Conservation (phyloP, 2,888 invertebrate species). For the Volucella inflata region DNA sequence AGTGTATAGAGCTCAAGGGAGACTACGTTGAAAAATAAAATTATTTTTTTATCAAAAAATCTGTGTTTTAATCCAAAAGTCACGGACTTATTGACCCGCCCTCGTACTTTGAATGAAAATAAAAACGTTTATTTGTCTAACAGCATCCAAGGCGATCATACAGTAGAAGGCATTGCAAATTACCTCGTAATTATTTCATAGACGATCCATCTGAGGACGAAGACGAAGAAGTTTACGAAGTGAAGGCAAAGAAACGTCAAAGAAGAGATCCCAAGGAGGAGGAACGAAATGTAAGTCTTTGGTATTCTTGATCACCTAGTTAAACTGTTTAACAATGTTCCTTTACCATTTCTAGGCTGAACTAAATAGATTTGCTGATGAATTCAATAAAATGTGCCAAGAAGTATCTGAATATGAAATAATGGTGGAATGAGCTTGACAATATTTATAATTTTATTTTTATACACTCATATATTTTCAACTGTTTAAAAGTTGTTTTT, state of each 20-base stretch:
- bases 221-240: constrained; percentile 76
- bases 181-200: constrained; percentile 77
- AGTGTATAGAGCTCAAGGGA: too few relatives aligned
- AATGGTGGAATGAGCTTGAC: constrained; percentile 78
- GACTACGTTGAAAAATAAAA: too few relatives aligned
- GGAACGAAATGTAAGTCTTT: constrained; percentile 1
- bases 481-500: constrained; percentile 10
- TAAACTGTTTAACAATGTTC: background rate
- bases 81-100: too few relatives aligned
- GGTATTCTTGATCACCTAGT: background rate
- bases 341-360: constrained; percentile 67
- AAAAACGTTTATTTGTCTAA: too few relatives aligned
- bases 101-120: too few relatives aligned
- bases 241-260: constrained; percentile 68
- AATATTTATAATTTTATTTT: too few relatives aligned
- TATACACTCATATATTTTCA: background rate
- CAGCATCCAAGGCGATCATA: too few relatives aligned
- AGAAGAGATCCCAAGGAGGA: constrained; percentile 14
- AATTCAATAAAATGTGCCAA: constrained; percentile 81
- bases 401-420: constrained; percentile 81
- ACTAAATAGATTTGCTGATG: constrained; percentile 79
- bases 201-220: constrained; percentile 78
- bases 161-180: constrained; percentile 78
- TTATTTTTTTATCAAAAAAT: too few relatives aligned
- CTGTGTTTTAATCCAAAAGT: too few relatives aligned